phyloP scores from a whole-genome alignment of 2,113 vertebrate genomes.

The Coptodon bakossiorum region DNA sequence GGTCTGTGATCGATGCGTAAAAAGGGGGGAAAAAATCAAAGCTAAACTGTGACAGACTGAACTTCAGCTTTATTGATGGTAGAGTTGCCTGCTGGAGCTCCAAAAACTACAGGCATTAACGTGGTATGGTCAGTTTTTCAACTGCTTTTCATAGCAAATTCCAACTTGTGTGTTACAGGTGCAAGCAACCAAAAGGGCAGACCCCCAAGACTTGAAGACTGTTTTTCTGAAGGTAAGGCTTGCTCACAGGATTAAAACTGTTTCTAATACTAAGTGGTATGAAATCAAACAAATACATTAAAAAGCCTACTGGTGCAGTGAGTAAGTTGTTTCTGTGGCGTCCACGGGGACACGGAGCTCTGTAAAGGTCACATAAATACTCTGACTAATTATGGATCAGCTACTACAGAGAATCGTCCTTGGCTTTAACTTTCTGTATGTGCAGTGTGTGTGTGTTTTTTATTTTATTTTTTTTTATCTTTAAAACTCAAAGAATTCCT shows the following conservation, averaged over 20 bases:
- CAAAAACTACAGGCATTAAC: background rate
- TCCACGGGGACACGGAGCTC: conserved; percentile 5
- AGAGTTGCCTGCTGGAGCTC: background rate
- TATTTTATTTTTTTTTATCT: background rate
- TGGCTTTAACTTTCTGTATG: conserved; percentile 5
- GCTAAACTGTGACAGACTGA: background rate
- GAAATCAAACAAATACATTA: background rate
- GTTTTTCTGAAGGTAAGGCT: conserved; percentile 90
- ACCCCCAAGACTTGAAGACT: conserved; percentile 82
- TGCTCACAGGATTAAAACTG: background rate
- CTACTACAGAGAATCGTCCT: conserved; percentile 47
- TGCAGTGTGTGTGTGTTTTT: background rate
- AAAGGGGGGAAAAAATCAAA: background rate
- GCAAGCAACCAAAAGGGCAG: conserved; percentile 84
- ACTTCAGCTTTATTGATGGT: background rate
- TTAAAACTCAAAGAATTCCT: background rate
- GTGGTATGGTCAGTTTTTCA: background rate
- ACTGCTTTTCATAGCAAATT: background rate
- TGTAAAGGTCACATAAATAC: conserved; percentile 79
- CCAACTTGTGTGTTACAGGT: conserved; percentile 70
- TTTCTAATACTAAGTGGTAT: background rate
- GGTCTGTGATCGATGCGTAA: background rate
- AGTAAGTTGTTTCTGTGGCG: conserved; percentile 6
- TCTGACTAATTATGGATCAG: conserved; percentile 82
- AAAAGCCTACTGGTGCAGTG: background rate